Evolutionary conservation across 1,140 invertebrate genomes (phyloP).

Genomic region (Drosophila pseudoananassae): DNA sequence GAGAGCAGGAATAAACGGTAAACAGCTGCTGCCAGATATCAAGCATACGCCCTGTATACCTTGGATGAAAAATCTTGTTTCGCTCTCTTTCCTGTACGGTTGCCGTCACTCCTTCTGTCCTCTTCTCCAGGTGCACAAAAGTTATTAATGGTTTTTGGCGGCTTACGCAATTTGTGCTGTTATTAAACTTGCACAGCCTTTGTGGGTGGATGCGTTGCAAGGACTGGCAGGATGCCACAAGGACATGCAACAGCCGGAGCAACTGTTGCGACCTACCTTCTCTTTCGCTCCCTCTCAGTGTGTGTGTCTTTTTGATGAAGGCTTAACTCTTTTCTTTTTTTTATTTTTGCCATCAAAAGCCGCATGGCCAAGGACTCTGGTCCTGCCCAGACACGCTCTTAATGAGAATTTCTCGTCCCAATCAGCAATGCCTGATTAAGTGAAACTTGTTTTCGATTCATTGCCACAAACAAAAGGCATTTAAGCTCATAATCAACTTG

Average conservation of each 20-base stretch:
- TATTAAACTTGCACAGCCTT: constrained; percentile 62
- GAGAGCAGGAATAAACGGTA: not conserved
- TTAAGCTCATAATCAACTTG: constrained; percentile 1
- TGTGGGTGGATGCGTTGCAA: constrained; percentile 27
- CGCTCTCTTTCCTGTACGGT: not conserved
- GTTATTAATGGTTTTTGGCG: constrained; percentile 76
- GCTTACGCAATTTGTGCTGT: constrained; percentile 68
- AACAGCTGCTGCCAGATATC: constrained; percentile 24
- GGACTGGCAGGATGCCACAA: constrained; percentile 1
- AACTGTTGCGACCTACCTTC: not conserved
- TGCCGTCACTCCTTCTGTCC: not conserved
- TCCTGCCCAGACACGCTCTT: constrained; percentile 23
- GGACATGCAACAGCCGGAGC: not conserved
- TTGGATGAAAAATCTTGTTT: not conserved
- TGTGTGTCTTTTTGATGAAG: constrained; percentile 5
- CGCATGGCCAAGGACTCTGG: not conserved
- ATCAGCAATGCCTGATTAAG: constrained; percentile 28
- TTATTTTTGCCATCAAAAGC: not conserved
- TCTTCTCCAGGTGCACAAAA: constrained; percentile 62
- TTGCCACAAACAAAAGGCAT: constrained; percentile 24
- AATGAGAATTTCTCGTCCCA: constrained; percentile 39
- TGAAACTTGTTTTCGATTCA: constrained; percentile 23
- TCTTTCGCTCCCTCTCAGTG: not conserved
- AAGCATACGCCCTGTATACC: constrained; percentile 41
- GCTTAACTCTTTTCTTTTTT: constrained; percentile 37